Percentiles rank a stretch among this genome's conserved stretches.
Evolutionary conservation across 2,797 vertebrate genomes (phyloP).

Genomic region (Momotus momota): DNA sequence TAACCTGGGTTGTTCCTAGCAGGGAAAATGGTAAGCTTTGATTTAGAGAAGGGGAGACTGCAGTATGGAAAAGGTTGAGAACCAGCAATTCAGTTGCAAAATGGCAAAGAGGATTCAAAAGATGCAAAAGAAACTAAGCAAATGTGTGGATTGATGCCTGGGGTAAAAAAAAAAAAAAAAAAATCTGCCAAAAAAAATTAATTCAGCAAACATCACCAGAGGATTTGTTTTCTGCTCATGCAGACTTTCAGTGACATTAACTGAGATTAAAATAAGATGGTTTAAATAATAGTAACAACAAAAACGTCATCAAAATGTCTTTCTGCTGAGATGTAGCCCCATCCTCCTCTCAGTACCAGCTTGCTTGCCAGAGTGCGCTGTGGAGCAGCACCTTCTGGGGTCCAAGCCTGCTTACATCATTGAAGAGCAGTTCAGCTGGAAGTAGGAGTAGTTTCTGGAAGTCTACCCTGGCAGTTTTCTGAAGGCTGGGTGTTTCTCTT

Average conservation of each 20-base stretch:
- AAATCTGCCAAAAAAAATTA: not conserved
- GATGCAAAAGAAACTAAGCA: not conserved
- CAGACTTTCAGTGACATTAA: not conserved
- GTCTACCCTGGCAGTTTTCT: not conserved
- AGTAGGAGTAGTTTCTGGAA: not conserved
- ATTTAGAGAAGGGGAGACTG: not conserved
- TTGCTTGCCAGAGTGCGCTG: not conserved
- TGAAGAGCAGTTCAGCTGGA: not conserved
- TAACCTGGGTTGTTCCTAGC: not conserved
- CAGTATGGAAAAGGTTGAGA: not conserved
- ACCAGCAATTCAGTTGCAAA: not conserved
- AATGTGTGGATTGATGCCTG: rapidly evolving
- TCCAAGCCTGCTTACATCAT: not conserved
- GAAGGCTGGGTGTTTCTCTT: not conserved
- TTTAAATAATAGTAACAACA: constrained; percentile 43
- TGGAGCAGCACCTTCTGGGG: not conserved
- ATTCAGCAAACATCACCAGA: not conserved
- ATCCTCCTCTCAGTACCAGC: not conserved
- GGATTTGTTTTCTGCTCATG: constrained; percentile 11
- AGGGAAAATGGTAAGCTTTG: not conserved
- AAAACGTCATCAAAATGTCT: not conserved
- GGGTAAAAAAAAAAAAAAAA: not conserved
- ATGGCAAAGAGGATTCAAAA: not conserved
- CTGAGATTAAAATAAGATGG: constrained; percentile 17
- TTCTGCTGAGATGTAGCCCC: not conserved